A percentile compares a stretch with the other conserved stretches of the same genome.
These are phyloP conservation scores for Zenarchopterus dispar DNA, from an alignment of 2,797 vertebrate species.

Conservation along the genomic window DNA sequence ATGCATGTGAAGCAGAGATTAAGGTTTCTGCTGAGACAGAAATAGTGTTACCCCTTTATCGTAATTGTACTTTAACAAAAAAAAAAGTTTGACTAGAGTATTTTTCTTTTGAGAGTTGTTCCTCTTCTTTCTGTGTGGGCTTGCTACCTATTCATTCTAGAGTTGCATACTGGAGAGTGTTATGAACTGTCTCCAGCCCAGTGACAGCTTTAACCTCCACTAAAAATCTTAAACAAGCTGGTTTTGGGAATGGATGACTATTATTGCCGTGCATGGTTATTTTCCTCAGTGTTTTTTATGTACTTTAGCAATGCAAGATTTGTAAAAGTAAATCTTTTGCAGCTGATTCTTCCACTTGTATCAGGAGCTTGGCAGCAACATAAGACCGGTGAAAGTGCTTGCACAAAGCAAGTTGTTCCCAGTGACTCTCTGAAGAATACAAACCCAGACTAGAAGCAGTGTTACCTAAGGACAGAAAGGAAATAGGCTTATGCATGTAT, in stretches of 20 bases:
- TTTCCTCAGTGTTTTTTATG: no score
- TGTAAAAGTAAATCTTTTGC: background rate
- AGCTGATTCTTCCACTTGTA: background rate
- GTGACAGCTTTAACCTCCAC: background rate
- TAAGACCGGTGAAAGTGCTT: background rate
- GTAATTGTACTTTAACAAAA: no score
- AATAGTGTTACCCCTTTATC: no score
- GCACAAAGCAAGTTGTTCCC: slow-evolving; percentile 2
- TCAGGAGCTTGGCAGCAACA: background rate
- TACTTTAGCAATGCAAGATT: no score
- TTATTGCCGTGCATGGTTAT: no score
- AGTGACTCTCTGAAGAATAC: slow-evolving; percentile 8
- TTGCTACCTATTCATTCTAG: background rate
- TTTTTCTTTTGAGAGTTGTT: background rate
- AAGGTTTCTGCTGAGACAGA: no score
- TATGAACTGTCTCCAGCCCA: background rate
- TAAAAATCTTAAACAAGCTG: no score
- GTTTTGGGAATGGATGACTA: no score
- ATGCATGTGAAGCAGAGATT: no score
- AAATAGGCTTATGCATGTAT: slow-evolving; percentile 8
- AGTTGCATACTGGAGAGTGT: background rate
- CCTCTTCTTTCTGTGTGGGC: no score
- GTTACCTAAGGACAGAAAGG: slow-evolving; percentile 9
- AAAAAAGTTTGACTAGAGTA: no score
- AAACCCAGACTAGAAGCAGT: slow-evolving; percentile 14